Evolutionary conservation across 2,797 vertebrate species (phyloP).

Genomic region (Manis javanica): DNA sequence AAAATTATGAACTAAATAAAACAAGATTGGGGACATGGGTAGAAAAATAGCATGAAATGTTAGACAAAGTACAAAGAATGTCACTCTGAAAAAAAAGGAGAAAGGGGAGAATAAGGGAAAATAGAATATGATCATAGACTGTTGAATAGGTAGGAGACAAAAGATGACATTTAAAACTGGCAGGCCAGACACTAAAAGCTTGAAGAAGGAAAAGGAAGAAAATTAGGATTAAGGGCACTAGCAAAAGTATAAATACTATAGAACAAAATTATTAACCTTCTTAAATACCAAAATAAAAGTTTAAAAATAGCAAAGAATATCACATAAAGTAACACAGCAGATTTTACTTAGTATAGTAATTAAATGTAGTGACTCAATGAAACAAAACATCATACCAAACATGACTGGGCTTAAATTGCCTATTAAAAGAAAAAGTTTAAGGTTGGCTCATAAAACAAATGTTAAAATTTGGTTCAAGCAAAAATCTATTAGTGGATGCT

Average conservation of each 20-base stretch:
- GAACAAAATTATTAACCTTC: conserved; percentile 8
- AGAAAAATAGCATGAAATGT: background rate
- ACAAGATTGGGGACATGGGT: background rate
- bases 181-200: background rate
- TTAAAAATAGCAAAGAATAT: background rate
- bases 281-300: conserved; percentile 46
- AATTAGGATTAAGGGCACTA: background rate
- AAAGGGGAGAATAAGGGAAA: background rate
- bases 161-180: background rate
- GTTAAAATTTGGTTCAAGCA: conserved; percentile 48
- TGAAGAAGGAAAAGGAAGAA: background rate
- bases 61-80: background rate
- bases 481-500: conserved; percentile 5
- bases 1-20: conserved; percentile 40
- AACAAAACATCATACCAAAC: background rate
- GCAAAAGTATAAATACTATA: conserved; percentile 21
- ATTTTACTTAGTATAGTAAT: background rate
- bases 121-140: background rate
- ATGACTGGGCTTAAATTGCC: background rate
- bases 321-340: background rate
- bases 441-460: background rate
- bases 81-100: background rate
- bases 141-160: background rate
- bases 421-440: conserved; percentile 31
- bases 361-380: background rate